Evolutionary conservation across 2,113 vertebrate species (phyloP).

Genomic region (Perca flavescens): DNA sequence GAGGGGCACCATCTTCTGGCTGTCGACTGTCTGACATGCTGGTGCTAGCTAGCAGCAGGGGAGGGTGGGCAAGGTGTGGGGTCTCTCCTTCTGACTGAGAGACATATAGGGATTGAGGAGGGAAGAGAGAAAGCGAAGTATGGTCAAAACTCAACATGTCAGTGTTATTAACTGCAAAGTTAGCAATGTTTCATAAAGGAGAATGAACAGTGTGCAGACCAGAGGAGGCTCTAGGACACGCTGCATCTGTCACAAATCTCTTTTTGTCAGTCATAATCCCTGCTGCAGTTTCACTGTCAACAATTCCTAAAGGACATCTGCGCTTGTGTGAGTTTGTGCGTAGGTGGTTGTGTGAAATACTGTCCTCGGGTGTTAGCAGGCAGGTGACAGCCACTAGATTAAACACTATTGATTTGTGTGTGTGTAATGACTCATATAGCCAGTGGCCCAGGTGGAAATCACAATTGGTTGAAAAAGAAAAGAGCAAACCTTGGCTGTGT

Average conservation of each 20-base stretch:
- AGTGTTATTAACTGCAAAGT: slow-evolving; percentile 31
- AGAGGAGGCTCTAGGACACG: slow-evolving; percentile 34
- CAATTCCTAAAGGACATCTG: slow-evolving; percentile 29
- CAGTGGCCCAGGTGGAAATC: slow-evolving; percentile 50
- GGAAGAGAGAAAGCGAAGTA: slow-evolving; percentile 7
- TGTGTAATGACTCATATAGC: slow-evolving; percentile 54
- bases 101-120: slow-evolving; percentile 24
- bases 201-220: slow-evolving; percentile 28
- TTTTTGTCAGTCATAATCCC: slow-evolving; percentile 54
- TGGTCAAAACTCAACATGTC: slow-evolving; percentile 22
- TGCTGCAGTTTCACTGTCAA: slow-evolving; percentile 50
- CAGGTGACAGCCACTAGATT: slow-evolving; percentile 61
- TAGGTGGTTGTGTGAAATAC: slow-evolving; percentile 51
- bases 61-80: slow-evolving; percentile 35
- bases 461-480: slow-evolving; percentile 33
- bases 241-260: slow-evolving; percentile 53
- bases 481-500: slow-evolving; percentile 38
- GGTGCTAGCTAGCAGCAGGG: slow-evolving; percentile 68
- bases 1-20: slow-evolving; percentile 90
- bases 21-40: slow-evolving; percentile 95
- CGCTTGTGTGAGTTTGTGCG: slow-evolving; percentile 39
- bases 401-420: slow-evolving; percentile 66
- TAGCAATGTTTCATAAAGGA: slow-evolving; percentile 28
- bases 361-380: slow-evolving; percentile 52
- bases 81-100: slow-evolving; percentile 53